Percentiles rank a stretch among this genome's conserved stretches.
Evolutionary conservation across 2,797 vertebrate genomes (phyloP).

Genomic region (Gorsachius magnificus): DNA sequence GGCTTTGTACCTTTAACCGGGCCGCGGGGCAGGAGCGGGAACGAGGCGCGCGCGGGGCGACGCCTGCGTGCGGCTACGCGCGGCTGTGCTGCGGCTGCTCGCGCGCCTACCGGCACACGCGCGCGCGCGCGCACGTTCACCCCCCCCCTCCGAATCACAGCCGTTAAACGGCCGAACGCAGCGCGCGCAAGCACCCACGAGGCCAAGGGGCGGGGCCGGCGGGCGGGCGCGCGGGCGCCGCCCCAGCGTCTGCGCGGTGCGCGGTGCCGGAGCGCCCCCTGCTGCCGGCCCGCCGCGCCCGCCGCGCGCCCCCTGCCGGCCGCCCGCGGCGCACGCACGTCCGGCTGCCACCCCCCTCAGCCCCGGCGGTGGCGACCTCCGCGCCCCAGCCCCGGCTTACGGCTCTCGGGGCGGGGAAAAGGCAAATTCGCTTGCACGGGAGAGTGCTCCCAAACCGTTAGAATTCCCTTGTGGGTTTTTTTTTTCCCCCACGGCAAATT

Average conservation of each 20-base stretch:
- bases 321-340: accelerated
- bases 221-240: no score
- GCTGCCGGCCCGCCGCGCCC: not conserved
- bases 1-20: not conserved
- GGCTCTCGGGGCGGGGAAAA: not conserved
- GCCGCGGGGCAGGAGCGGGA: accelerated
- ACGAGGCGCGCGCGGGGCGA: accelerated
- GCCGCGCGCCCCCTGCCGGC: not conserved
- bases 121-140: accelerated
- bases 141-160: accelerated
- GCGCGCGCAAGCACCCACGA: accelerated
- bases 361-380: not conserved
- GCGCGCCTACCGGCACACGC: accelerated
- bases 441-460: not conserved
- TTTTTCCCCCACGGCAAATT: not conserved
- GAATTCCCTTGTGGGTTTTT: not conserved
- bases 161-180: accelerated
- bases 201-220: accelerated
- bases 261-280: not conserved
- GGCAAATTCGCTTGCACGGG: not conserved
- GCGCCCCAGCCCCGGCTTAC: not conserved
- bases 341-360: no score
- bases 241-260: not conserved
- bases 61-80: accelerated
- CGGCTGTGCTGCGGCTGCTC: no score